These are phyloP conservation scores for Abscondita cerata DNA, from an alignment of 2,888 invertebrate genomes.

Conservation along the genomic window DNA sequence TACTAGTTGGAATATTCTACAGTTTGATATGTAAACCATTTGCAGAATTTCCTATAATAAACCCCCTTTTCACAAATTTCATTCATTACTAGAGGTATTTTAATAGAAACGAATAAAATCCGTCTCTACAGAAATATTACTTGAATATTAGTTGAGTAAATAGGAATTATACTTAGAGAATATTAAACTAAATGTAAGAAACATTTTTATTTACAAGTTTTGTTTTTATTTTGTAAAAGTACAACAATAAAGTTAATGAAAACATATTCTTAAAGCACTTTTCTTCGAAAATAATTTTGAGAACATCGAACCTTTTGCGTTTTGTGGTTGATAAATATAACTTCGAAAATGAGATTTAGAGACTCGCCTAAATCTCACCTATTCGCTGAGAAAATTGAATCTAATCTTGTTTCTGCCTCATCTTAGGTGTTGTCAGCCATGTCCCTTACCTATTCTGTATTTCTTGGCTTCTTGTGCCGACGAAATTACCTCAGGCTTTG, in stretches of 20 bases:
- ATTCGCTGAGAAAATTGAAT: slow-evolving; percentile 38
- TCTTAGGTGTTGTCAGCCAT: slow-evolving; percentile 30
- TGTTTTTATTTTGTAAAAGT: neutral
- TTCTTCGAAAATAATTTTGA: slow-evolving; percentile 10
- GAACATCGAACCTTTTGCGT: slow-evolving; percentile 15
- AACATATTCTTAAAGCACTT: neutral
- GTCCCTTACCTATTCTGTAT: slow-evolving; percentile 30
- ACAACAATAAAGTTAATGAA: neutral
- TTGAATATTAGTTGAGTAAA: too few relatives aligned
- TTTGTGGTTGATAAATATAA: slow-evolving; percentile 27
- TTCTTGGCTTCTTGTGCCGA: slow-evolving; percentile 31
- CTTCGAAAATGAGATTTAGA: slow-evolving; percentile 30
- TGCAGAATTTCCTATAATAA: too few relatives aligned
- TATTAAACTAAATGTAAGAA: neutral
- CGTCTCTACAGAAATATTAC: too few relatives aligned
- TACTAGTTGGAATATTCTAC: too few relatives aligned
- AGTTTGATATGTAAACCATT: too few relatives aligned
- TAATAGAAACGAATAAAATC: too few relatives aligned
- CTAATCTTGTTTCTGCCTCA: slow-evolving; percentile 37
- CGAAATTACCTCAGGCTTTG: slow-evolving; percentile 31
- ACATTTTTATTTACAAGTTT: neutral
- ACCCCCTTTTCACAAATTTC: too few relatives aligned
- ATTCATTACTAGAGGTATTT: too few relatives aligned
- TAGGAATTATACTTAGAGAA: neutral
- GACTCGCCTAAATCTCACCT: slow-evolving; percentile 34